These are phyloP conservation scores for Rhagoletis zephyria DNA, from an alignment of 1,140 invertebrate genomes.

Conservation along the genomic window DNA sequence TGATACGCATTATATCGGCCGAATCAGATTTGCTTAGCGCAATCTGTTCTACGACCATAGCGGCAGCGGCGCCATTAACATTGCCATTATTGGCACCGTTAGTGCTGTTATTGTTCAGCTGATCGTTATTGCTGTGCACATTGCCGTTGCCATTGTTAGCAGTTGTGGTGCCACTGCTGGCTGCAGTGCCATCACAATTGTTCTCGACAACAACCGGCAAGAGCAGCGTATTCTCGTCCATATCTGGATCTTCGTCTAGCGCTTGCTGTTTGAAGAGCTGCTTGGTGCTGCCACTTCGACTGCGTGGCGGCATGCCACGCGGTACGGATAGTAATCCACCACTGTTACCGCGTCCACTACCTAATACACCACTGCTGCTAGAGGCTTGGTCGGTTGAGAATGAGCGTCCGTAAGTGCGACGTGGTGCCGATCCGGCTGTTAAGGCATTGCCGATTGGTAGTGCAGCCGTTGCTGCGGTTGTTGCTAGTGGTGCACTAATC, in stretches of 20 bases:
- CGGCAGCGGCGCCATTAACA: background rate
- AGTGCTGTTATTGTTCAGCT: constrained; percentile 29
- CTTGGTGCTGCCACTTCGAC: constrained; percentile 72
- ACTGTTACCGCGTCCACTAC: constrained; percentile 57
- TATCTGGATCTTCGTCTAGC: constrained; percentile 69
- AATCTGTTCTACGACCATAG: constrained; percentile 9
- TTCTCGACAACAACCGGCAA: constrained; percentile 60
- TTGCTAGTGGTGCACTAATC: background rate
- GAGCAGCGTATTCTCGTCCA: constrained; percentile 70
- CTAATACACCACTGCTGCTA: constrained; percentile 59
- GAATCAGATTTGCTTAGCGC: constrained; percentile 66
- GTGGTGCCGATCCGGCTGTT: constrained; percentile 48
- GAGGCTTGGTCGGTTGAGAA: constrained; percentile 67
- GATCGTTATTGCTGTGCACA: background rate
- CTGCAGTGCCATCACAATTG: constrained; percentile 46
- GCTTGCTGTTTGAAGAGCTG: constrained; percentile 73
- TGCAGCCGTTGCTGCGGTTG: constrained; percentile 9
- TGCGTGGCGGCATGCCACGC: constrained; percentile 70
- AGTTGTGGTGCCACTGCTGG: constrained; percentile 24
- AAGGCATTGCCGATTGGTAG: background rate
- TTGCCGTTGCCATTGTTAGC: constrained; percentile 4
- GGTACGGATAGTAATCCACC: constrained; percentile 69
- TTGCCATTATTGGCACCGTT: constrained; percentile 28
- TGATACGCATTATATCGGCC: constrained; percentile 71
- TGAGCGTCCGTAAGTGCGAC: constrained; percentile 68